Percentiles rank a stretch among this genome's conserved stretches.
phyloP scores from a whole-genome alignment of 37 sponge, comb jelly and placozoan genomes.

The Dysidea cf. avara region DNA sequence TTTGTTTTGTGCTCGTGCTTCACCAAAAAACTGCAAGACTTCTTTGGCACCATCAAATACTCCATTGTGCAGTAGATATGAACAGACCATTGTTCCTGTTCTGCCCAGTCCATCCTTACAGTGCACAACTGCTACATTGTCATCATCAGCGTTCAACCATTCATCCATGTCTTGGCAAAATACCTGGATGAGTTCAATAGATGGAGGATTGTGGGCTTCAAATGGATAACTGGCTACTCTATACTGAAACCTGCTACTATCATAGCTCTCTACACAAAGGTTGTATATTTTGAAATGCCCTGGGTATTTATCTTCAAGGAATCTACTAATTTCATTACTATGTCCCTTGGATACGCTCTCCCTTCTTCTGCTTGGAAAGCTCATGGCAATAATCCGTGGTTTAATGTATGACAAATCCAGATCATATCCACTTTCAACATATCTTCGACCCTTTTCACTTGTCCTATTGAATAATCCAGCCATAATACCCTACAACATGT shows the following conservation, averaged over 20 bases:
- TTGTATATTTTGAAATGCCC: constrained; percentile 92
- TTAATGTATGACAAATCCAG: constrained; percentile 94
- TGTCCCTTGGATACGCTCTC: constrained; percentile 77
- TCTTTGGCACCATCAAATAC: constrained; percentile 71
- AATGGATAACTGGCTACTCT: constrained; percentile 94
- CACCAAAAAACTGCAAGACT: constrained; percentile 93
- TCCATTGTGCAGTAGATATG: constrained; percentile 82
- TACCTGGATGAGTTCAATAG: constrained; percentile 91
- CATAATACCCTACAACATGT: no score
- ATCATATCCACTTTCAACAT: constrained; percentile 82
- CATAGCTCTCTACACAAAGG: constrained; percentile 81
- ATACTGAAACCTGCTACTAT: constrained; percentile 68
- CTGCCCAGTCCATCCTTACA: constrained; percentile 98
- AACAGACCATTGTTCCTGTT: constrained; percentile 96
- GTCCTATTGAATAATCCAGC: no score
- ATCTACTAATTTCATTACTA: no score
- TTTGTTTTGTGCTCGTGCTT: constrained; percentile 87
- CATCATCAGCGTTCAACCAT: constrained; percentile 63
- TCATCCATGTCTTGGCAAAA: constrained; percentile 95
- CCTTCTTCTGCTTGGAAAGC: constrained; percentile 85
- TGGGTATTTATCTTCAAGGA: constrained; percentile 76
- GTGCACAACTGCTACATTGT: constrained; percentile 94
- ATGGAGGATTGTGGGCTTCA: constrained; percentile 98
- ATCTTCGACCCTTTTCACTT: no score
- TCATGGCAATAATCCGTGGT: constrained; percentile 97